Evolutionary conservation across 2,797 vertebrate species (phyloP), one percentile per base, ranked within the genome.

Genomic region (Cossypha dichroa): DNA sequence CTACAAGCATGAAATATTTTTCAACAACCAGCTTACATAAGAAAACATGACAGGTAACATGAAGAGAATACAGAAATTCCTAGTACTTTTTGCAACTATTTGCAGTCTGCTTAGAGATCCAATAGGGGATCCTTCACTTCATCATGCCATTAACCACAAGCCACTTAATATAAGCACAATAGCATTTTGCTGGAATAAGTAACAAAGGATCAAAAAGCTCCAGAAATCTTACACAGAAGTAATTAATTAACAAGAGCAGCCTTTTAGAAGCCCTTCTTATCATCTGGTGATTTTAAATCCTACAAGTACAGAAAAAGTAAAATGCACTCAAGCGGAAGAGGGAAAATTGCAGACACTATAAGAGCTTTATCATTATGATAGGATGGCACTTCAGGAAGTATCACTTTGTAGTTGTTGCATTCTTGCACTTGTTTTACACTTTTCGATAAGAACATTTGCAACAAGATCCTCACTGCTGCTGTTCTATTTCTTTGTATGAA

Each of bases 321-420:
- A 84, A 83, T 18, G 10, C 31, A 55, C 31, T 36, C 36, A 58
- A 74, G 31, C 2, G 3, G 33, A 11, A 89, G 10, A 78, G 6
- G 17, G 18, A 75, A 66, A 82, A 76, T 5, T 25, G 29, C 64
- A 82, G 13, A 62, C 31, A 10, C 6, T 29, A 0, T 21, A 87
- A 64, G n/a, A 75, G 34, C 7, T 76, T 82, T 85, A 49, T 54
- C 10, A 28, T 56, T 43, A 14, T 3, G 4, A 7, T 31, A 85
- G 58, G 10, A 33, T 11, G 13, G 45, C 25, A 75, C 41, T 68
- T n/a, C 18, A 78, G 74, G 58, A 34, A 67, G 19, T 41, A 73
- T n/a, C 46, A 29, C 26, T 83, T 90, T 9, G 13, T 2, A 0
- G 5, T 29, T 6, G 4, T 34, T 1, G 2, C 1, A 1, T 55